Conservation (phyloP, 2,113 vertebrate genomes). For the Taxidea taxus region DNA sequence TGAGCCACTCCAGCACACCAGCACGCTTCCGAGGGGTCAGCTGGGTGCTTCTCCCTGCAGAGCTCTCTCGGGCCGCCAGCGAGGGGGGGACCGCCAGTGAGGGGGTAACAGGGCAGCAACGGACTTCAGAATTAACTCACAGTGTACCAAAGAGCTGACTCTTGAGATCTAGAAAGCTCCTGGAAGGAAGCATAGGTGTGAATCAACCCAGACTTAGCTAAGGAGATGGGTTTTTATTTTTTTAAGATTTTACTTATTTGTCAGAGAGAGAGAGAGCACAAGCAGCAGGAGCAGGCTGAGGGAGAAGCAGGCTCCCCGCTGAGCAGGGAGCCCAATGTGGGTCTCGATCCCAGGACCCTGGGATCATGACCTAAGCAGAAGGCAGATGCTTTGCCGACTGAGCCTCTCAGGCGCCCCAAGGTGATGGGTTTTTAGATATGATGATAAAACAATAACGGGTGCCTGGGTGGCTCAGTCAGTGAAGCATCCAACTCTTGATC, state of each 20-base stretch:
- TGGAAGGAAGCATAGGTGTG: neutral
- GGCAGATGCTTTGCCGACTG: neutral
- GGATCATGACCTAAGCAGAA: neutral
- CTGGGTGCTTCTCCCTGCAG: neutral
- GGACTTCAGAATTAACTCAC: neutral
- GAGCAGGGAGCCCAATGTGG: neutral
- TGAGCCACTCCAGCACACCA: neutral
- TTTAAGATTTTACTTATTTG: neutral
- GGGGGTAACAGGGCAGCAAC: neutral
- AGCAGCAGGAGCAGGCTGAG: neutral
- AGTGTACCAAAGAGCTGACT: neutral
- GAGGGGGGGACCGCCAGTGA: neutral
- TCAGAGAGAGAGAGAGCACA: neutral
- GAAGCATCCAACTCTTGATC: neutral
- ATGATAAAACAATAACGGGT: neutral
- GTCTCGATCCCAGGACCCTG: neutral
- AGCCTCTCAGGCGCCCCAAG: neutral
- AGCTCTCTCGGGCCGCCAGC: neutral
- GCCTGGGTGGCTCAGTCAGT: neutral
- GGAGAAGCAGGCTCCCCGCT: too few relatives aligned
- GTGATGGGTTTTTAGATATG: neutral
- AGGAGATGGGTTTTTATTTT: neutral
- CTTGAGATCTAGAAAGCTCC: neutral
- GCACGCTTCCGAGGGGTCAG: neutral
- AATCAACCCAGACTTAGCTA: neutral